Evolutionary conservation across 2,113 vertebrate genomes (phyloP).

Genomic region (Eptesicus fuscus): DNA sequence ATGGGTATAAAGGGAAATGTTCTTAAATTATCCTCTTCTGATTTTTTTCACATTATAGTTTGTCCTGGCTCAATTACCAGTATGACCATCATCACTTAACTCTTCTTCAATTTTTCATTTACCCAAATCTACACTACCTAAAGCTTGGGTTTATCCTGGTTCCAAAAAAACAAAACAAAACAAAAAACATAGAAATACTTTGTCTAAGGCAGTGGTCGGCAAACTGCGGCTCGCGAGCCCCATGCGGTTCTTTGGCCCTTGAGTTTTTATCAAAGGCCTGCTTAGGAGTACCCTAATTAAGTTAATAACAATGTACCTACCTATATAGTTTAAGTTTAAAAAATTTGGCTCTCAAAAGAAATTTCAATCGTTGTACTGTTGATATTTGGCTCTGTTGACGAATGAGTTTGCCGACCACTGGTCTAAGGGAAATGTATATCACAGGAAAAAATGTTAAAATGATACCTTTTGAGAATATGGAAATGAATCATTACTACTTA

Average conservation of each 20-base stretch:
- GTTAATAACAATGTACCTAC: too few species aligned
- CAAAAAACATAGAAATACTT: background rate
- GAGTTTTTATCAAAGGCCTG: too few species aligned
- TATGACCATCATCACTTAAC: background rate
- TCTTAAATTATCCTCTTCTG: background rate
- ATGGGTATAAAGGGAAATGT: background rate
- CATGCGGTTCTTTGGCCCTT: too few species aligned
- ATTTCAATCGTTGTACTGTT: too few species aligned
- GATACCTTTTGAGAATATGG: background rate
- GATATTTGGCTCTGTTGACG: too few species aligned
- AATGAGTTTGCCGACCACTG: background rate
- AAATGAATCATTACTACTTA: background rate
- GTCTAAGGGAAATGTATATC: background rate
- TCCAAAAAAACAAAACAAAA: background rate
- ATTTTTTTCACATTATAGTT: slow-evolving; percentile 8
- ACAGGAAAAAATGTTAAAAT: background rate
- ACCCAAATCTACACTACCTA: background rate
- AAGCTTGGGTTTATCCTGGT: background rate
- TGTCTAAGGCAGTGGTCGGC: too few species aligned
- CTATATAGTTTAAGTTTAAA: too few species aligned
- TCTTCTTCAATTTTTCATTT: slow-evolving; percentile 21
- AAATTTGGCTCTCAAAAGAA: too few species aligned
- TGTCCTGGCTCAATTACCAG: background rate
- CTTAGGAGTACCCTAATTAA: too few species aligned
- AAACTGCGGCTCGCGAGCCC: too few species aligned